Percentiles rank a stretch among this genome's conserved stretches.
phyloP scores from a whole-genome alignment of 2,797 vertebrate species.

The Halcyon chelicuti region DNA sequence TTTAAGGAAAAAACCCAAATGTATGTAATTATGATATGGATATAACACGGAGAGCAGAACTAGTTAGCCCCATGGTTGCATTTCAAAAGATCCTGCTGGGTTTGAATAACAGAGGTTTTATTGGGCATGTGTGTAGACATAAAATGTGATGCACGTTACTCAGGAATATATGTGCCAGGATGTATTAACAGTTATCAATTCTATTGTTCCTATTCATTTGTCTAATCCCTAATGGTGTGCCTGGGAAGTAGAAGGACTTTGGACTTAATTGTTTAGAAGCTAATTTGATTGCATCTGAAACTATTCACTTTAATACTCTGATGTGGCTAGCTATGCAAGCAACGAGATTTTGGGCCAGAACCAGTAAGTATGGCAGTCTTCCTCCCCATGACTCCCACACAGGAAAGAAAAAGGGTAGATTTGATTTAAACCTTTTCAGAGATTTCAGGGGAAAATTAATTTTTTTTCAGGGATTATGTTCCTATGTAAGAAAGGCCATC shows the following conservation, averaged over 20 bases:
- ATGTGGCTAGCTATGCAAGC: neutral
- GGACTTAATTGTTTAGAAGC: neutral
- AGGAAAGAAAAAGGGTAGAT: neutral
- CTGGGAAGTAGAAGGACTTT: neutral
- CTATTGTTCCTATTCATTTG: neutral
- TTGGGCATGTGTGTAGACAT: neutral
- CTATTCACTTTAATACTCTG: neutral
- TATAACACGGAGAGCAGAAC: neutral
- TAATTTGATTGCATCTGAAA: neutral
- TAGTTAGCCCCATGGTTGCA: neutral
- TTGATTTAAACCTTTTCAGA: neutral
- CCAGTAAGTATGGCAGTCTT: neutral
- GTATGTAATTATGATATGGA: neutral
- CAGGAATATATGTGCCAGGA: neutral
- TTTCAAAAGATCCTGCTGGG: neutral
- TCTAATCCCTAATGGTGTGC: neutral
- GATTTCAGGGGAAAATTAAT: neutral
- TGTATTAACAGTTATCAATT: neutral
- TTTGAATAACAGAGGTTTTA: neutral
- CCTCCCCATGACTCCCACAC: neutral
- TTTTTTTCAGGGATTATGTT: neutral
- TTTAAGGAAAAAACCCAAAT: neutral
- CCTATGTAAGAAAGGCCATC: neutral
- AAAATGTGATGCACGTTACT: neutral
- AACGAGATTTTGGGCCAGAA: neutral